A percentile compares a stretch with the other conserved stretches of the same genome.
Evolutionary conservation across 2,888 invertebrate genomes (phyloP).

Genomic region (Brenthis hecate): DNA sequence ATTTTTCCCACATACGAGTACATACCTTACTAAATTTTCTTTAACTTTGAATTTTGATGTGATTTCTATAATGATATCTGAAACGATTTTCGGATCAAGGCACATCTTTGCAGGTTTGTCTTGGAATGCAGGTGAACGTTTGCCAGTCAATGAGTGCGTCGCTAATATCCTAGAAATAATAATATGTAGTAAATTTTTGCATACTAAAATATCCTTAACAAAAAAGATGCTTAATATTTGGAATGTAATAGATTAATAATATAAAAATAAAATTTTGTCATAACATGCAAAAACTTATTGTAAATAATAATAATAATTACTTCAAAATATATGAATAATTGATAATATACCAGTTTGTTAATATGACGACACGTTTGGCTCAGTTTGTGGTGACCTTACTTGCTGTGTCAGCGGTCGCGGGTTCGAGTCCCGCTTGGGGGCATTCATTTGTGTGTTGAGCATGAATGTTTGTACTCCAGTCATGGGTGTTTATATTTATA

Average conservation of each 20-base stretch:
- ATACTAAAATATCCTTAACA: background rate
- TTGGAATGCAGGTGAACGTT: slow-evolving; percentile 80
- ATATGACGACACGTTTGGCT: too few species aligned
- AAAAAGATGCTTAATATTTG: background rate
- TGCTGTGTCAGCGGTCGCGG: too few species aligned
- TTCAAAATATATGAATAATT: background rate
- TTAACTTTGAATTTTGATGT: slow-evolving; percentile 73
- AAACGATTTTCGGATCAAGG: slow-evolving; percentile 78
- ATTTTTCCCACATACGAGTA: background rate
- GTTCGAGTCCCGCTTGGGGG: too few species aligned
- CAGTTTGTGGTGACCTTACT: too few species aligned
- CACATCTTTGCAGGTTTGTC: slow-evolving; percentile 73
- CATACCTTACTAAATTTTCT: slow-evolving; percentile 77
- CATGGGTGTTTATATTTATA: too few species aligned
- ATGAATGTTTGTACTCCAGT: too few species aligned
- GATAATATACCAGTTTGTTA: slow-evolving; percentile 26
- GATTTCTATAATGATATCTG: slow-evolving; percentile 81
- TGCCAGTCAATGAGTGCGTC: slow-evolving; percentile 83
- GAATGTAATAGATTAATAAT: too few species aligned
- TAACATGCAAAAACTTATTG: background rate
- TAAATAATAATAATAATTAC: background rate
- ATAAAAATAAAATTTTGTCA: too few species aligned
- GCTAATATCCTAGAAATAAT: slow-evolving; percentile 71
- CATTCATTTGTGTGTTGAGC: too few species aligned
- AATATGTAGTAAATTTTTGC: background rate